These are phyloP conservation scores for Ephialtes manifestator DNA, from an alignment of 2,888 invertebrate genomes.

Conservation along the genomic window DNA sequence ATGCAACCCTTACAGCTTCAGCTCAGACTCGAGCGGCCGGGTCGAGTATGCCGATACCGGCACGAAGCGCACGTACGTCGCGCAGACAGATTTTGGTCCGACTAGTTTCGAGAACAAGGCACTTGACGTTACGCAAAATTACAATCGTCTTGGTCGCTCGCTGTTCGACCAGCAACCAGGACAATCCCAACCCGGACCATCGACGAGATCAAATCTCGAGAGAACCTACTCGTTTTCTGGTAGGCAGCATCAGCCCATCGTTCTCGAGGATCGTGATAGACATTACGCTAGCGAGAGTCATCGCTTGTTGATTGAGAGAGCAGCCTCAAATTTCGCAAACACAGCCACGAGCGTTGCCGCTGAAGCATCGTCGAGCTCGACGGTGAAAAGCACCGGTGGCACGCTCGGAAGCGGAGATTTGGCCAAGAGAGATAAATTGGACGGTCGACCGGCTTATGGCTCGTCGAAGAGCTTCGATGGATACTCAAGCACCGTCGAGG, in stretches of 20 bases:
- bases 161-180: slow-evolving; percentile 47
- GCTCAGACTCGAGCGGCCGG: slow-evolving; percentile 83
- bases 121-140: slow-evolving; percentile 67
- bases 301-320: slow-evolving; percentile 74
- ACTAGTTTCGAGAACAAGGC: slow-evolving; percentile 76
- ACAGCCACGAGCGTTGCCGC: slow-evolving; percentile 12
- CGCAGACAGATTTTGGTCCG: slow-evolving; percentile 76
- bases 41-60: slow-evolving; percentile 82
- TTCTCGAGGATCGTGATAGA: slow-evolving; percentile 49
- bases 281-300: slow-evolving; percentile 53
- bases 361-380: slow-evolving; percentile 33
- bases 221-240: slow-evolving; percentile 78
- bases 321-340: slow-evolving; percentile 47
- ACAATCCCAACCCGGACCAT: slow-evolving; percentile 68
- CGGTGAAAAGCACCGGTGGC: slow-evolving; percentile 26
- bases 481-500: slow-evolving; percentile 82
- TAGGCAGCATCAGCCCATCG: slow-evolving; percentile 72
- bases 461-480: slow-evolving; percentile 84
- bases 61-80: slow-evolving; percentile 73
- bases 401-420: slow-evolving; percentile 71
- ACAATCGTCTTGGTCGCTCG: slow-evolving; percentile 54
- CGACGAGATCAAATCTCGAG: slow-evolving; percentile 74
- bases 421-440: slow-evolving; percentile 84
- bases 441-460: slow-evolving; percentile 76
- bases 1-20: slow-evolving; percentile 82